Evolutionary conservation across 2,113 vertebrate species (phyloP).

Genomic region (Protomyctophum bolini): DNA sequence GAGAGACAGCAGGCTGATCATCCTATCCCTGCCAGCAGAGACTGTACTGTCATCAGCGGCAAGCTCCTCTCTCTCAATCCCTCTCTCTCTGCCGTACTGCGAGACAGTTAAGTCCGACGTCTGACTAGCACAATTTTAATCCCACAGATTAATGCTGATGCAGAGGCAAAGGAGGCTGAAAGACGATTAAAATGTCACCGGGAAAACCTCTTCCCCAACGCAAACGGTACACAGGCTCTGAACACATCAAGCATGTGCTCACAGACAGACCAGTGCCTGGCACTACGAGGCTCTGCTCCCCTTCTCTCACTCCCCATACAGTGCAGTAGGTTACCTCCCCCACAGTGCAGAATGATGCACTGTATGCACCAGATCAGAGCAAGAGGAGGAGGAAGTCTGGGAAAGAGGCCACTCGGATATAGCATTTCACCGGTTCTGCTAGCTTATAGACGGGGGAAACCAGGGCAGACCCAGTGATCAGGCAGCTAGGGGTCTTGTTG

Average conservation of each 20-base stretch:
- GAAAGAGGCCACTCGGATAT: not conserved
- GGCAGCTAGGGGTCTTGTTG: conserved; percentile 43
- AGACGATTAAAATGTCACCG: conserved; percentile 80
- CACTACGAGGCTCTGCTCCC: conserved; percentile 52
- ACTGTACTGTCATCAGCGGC: conserved; percentile 30
- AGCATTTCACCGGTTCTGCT: too few relatives aligned
- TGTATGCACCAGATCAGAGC: conserved; percentile 23
- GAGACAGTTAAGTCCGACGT: conserved; percentile 58
- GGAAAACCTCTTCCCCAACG: conserved; percentile 72
- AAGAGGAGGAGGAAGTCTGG: conserved; percentile 3
- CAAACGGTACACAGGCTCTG: conserved; percentile 67
- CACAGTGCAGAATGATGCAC: conserved; percentile 15
- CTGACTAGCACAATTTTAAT: conserved; percentile 67
- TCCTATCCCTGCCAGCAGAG: conserved; percentile 30
- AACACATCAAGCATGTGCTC: conserved; percentile 67
- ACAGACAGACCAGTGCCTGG: conserved; percentile 57
- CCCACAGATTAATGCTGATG: conserved; percentile 73
- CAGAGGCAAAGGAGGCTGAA: conserved; percentile 71
- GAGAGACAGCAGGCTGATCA: conserved; percentile 23
- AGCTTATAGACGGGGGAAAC: conserved; percentile 8
- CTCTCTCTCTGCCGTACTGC: conserved; percentile 18
- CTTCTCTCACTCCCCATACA: conserved; percentile 46
- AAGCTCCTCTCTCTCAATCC: conserved; percentile 8
- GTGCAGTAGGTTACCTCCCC: conserved; percentile 33
- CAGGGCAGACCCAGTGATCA: conserved; percentile 18